Evolutionary conservation across 2,888 invertebrate genomes (phyloP), one percentile per base, ranked within the genome.

Genomic region (Drosophila crucigera): DNA sequence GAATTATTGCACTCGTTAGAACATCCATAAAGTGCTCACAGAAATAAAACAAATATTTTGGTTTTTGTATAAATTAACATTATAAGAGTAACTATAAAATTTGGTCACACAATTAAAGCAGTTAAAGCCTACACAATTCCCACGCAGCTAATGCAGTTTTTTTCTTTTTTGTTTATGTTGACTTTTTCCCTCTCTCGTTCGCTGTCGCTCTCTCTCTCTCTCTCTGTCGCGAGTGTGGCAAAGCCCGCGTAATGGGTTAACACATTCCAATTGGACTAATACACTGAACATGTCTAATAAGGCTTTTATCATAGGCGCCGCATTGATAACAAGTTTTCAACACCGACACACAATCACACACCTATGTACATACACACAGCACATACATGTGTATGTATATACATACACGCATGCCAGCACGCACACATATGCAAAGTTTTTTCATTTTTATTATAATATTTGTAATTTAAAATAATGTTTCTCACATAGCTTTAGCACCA

Each of bases 301-400:
- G 89, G 68, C 72, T 78, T 83, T 83, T 86, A 86, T 86, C 85
- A 86, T 89, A 89, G 89, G 89, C 85, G 85, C 85, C 85, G 89
- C 87, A 89, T 86, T 86, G 85, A 86, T 86, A 86, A 86, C 85
- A 86, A 86, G 85, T 86, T 86, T 86, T 86, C 64, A 78, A 75
- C 82, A 85, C 82, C 73, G 82, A 78, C 80, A 75, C 73, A 72
- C 62, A 58, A 61, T 19, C 73, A 61, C 30, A 65, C 67, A 59
- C 59, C 28, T 33, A 28, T 11, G 67, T 53, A 76, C 73, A 72
- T 66, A 55, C 60, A 70, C 68, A 49, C 35, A 73, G 59, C 58
- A 73, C 61, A 47, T 66, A 65, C 54, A 68, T 60, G 28, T 39
- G 19, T 67, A 79, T 69, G 22, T 65, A 78, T 73, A 73, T 68